Base-by-base conservation (phyloP, 2,113 vertebrate species). In the Strix uralensis region DNA sequence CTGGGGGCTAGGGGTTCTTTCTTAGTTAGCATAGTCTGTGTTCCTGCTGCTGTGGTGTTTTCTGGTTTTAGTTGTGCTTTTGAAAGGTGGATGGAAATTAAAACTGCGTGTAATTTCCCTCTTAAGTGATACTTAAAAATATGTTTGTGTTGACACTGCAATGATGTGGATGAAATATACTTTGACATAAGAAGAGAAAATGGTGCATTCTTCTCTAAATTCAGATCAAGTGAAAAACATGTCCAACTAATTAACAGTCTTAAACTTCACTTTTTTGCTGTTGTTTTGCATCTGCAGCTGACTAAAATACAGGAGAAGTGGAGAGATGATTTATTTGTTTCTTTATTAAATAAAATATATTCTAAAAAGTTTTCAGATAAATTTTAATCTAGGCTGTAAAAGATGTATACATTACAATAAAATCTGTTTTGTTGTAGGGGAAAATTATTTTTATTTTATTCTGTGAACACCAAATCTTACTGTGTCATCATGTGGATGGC, bases 191-290 rank as follows among this genome's bases (percentile, higher is more conserved):
- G 90, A 90, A 55, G 38, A 80, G 40, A 92, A 94, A 93, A 93
- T n/a, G 20, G 15, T 65, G 32, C 57, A 25, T 74, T 88, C 36
- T 61, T 88, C 25, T 75, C 40, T 85, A 59, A 81, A 81, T 81
- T 75, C 80, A 55, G 71, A 88, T 59, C 14, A 78, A 79, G 40
- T 36, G 38, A 78, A 88, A 88, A 38, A 52, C 38, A 23, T 15
- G 77, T 94, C 46, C 71, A 90, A 57, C 15, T 96, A 97, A 97
- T 97, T 96, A 97, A 46, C 17, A 82, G 72, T 30, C 61, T 96
- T 95, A 84, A 51, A 65, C 54, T 72, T 13, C 18, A n/a, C 27
- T 85, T 88, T 90, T 73, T 32, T 71, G 18, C 23, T 92, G 67
- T 52, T 78, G 27, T 67, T 81, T 86, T 19, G 5, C 2, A 13